phyloP scores from a whole-genome alignment of 2,797 vertebrate genomes.

The Cossypha caffra region DNA sequence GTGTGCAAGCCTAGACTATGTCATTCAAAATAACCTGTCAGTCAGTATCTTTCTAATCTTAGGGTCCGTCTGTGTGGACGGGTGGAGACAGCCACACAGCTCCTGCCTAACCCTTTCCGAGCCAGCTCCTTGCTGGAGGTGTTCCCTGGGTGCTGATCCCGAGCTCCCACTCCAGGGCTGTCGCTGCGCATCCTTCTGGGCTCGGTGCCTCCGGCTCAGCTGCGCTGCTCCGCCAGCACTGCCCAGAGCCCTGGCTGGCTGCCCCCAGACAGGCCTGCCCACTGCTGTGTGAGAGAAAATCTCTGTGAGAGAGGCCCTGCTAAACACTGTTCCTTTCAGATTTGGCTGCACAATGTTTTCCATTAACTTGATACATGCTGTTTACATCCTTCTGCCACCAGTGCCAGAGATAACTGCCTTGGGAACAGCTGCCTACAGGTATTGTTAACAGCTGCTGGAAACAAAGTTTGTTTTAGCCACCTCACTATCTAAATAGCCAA shows the following conservation, averaged over 20 bases:
- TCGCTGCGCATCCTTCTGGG: not conserved
- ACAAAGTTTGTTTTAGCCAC: conserved; percentile 56
- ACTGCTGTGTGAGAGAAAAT: not conserved
- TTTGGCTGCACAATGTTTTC: conserved; percentile 34
- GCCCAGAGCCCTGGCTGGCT: not conserved
- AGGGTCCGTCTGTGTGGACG: not conserved
- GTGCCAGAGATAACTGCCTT: conserved; percentile 56
- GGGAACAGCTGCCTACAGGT: conserved; percentile 58
- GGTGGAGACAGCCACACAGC: not conserved
- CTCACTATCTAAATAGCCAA: conserved; percentile 48
- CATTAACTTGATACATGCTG: conserved; percentile 52
- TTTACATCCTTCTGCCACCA: conserved; percentile 36
- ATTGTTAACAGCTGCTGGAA: conserved; percentile 61
- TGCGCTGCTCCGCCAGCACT: rapidly evolving
- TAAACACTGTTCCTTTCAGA: not conserved
- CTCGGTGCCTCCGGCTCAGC: not conserved
- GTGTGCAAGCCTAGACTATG: conserved; percentile 19
- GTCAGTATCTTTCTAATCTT: not conserved
- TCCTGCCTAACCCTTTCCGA: not conserved
- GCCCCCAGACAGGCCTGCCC: not conserved
- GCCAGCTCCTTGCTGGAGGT: not conserved
- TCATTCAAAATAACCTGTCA: not conserved
- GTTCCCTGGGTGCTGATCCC: not conserved
- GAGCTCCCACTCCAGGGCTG: rapidly evolving
- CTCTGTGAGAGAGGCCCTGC: not conserved